Base-by-base conservation (phyloP, 2,113 vertebrate species). In the Lonchura striata region DNA sequence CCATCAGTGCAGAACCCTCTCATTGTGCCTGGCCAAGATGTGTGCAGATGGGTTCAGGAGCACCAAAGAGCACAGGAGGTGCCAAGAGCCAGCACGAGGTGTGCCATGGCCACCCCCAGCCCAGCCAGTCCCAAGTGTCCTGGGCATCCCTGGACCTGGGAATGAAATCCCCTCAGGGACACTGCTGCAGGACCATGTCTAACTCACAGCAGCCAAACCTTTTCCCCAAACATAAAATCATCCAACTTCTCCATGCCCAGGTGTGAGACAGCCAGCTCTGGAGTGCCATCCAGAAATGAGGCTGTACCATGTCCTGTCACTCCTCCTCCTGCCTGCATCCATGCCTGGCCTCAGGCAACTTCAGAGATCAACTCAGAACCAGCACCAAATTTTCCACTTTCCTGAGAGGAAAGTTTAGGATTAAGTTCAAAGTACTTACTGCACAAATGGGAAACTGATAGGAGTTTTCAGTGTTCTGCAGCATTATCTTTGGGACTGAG, bases 311-410 rank as follows among this genome's bases (percentile, higher is more conserved):
- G 47, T 4, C 44, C 59, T 49, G 22, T 19, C 54, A 22, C 37
- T 80, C 44, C 30, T 31, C 60, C 56, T 46, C 15, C 69, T 15
- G 47, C 33, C 46, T 60, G 39, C 22, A 6, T 19, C 52, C 44
- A 2, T 0, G 0, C 13, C 61, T 44, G 63, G 54, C 42, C 56
- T 50, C 28, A 35, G 53, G 31, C 68, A 53, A 19, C 59, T 46
- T 65, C 47, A 52, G 46, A 70, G 41, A 65, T 28, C 42, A 57
- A 41, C 52, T 70, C 39, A 47, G n/a, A 87, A 66, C 9, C 61
- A 85, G 13, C 22, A 41, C 17, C 20, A 15, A 19, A 75, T 71
- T 60, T 30, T 19, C 56, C 37, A 28, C 52, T 64, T 61, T 49
- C 37, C 33, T 42, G 33, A 78, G 41, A 64, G 6, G 16, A 49